These are phyloP conservation scores for Drosophila antonietae DNA, from an alignment of 2,888 invertebrate species.

Conservation along the genomic window DNA sequence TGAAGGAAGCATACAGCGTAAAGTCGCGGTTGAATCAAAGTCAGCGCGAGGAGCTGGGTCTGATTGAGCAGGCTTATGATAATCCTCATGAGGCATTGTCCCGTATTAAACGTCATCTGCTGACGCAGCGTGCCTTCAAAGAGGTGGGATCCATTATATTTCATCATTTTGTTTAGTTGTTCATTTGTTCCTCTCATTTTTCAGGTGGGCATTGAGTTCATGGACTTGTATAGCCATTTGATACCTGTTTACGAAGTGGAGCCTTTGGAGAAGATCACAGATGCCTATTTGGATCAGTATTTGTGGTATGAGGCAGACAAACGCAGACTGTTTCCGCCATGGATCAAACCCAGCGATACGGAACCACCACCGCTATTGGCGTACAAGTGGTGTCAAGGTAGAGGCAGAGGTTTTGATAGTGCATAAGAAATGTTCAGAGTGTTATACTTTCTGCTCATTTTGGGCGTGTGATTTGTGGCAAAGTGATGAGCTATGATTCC, in stretches of 20 bases:
- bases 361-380: conserved; percentile 96
- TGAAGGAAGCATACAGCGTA: conserved; percentile 99
- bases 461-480: conserved; percentile 88
- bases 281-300: conserved; percentile 99
- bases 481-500: conserved; percentile 86
- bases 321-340: conserved; percentile 96
- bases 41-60: conserved; percentile 98
- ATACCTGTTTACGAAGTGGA: conserved; percentile 99
- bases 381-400: conserved; percentile 99
- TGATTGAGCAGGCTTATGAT: conserved; percentile 99
- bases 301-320: conserved; percentile 99
- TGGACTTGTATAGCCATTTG: conserved; percentile 99
- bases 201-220: conserved; percentile 99
- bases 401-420: conserved; percentile 17
- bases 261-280: conserved; percentile 99
- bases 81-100: conserved; percentile 99
- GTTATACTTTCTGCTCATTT: conserved; percentile 71
- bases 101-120: conserved; percentile 98
- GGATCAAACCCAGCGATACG: conserved; percentile 99
- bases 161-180: not conserved
- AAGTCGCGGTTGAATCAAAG: conserved; percentile 99
- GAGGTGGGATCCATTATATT: conserved; percentile 86
- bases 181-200: conserved; percentile 14
- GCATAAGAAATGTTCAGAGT: not conserved
- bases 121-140: conserved; percentile 99